Base-by-base conservation (phyloP, 2,888 invertebrate genomes). In the Ichneumoninae sp. region DNA sequence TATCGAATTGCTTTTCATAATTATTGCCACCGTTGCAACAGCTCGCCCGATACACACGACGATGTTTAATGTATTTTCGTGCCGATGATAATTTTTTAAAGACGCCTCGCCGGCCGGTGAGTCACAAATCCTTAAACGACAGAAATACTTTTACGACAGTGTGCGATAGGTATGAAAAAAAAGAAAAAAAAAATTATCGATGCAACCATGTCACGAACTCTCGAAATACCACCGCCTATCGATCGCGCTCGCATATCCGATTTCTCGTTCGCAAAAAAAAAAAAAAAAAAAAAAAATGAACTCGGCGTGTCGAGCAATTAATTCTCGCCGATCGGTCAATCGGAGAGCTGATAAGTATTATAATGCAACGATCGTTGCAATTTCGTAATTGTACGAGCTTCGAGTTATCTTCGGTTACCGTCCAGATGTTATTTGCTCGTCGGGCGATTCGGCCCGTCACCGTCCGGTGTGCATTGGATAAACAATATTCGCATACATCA, bases 361-460 rank as follows among this genome's bases (percentile, higher is more conserved):
- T 82, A 77, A 82, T 77, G 66, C 76, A 65, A 70, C 76, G 65
- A 81, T 81, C 70, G 71, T 70, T 71, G 54, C 54, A 71, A 82
- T 81, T 70, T 47, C 44, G 44, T 47, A 16, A 47, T 47, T 47
- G 13, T 4, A 16, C 44, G 44, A 47, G 44, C 3, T 3, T 10
- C 40, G 2, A 8, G 40, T 40, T 40, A 40, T 10, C 44, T 47
- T 47, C 44, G 44, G 4, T 47, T 47, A 47, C 44, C 44, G 44
- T 47, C 16, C 44, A 16, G 44, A 47, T 47, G 44, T 47, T 5
- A 16, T 47, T 47, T 13, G 44, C 16, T 47, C 44, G 44, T 16
- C 44, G 44, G 3, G 4, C 13, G 5, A 47, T 47, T 16, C 44
- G 44, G 3, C 16, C 13, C 4, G 44, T 47, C 13, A 47, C 16